Percentiles rank a stretch among this genome's conserved stretches.
Evolutionary conservation across 64 coral and sea anemone genomes (phyloP).

Genomic region (Orbicella faveolata): DNA sequence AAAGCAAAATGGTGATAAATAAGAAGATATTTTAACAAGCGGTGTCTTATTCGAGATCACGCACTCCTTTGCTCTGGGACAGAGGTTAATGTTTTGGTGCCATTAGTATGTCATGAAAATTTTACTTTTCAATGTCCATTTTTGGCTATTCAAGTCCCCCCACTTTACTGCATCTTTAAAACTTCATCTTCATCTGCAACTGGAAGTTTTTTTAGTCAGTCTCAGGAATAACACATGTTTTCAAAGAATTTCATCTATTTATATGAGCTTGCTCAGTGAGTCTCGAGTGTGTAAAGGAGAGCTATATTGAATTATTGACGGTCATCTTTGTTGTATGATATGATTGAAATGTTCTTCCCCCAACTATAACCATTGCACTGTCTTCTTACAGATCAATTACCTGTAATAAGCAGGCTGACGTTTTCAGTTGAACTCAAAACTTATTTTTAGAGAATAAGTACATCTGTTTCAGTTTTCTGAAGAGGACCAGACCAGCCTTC

Average conservation of each 20-base stretch:
- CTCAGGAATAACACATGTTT: not conserved
- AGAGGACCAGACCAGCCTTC: not conserved
- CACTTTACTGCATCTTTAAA: not conserved
- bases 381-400: not conserved
- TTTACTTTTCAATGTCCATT: not conserved
- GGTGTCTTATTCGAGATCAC: not conserved
- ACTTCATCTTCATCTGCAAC: too few relatives aligned
- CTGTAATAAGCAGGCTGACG: not conserved
- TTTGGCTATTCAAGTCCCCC: not conserved
- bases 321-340: not conserved
- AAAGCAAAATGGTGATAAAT: not conserved
- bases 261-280: not conserved
- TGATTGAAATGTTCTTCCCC: not conserved
- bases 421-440: not conserved
- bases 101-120: not conserved
- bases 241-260: not conserved
- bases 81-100: not conserved
- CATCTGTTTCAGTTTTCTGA: not conserved
- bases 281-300: not conserved
- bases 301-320: too few relatives aligned
- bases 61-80: not conserved
- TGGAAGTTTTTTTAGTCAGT: not conserved
- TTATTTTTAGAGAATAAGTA: not conserved
- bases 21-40: not conserved
- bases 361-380: not conserved